These are phyloP conservation scores for Drosophila sturtevanti DNA, from an alignment of 1,140 invertebrate genomes.

Conservation along the genomic window DNA sequence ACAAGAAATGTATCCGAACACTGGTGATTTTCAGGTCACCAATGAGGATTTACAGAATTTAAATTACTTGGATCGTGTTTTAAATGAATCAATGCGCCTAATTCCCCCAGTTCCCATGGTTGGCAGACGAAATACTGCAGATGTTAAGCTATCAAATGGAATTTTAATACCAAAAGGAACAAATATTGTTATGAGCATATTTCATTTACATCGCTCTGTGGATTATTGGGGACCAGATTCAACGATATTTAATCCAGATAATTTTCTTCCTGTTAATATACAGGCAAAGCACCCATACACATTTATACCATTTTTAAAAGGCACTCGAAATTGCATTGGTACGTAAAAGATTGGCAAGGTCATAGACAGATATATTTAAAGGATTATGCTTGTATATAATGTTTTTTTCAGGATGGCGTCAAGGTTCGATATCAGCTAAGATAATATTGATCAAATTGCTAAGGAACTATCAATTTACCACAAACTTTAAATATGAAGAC, in stretches of 20 bases:
- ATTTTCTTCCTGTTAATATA: slow-evolving; percentile 59
- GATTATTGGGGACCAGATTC: slow-evolving; percentile 62
- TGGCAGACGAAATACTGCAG: slow-evolving; percentile 23
- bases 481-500: slow-evolving; percentile 53
- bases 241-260: slow-evolving; percentile 63
- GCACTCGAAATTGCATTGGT: slow-evolving; percentile 66
- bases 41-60: slow-evolving; percentile 85
- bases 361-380: no score
- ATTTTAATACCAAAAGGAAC: slow-evolving; percentile 42
- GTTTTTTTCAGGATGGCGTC: slow-evolving; percentile 51
- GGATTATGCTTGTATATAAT: no score
- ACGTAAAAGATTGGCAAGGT: not conserved
- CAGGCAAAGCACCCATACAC: slow-evolving; percentile 46
- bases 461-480: slow-evolving; percentile 57
- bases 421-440: slow-evolving; percentile 48
- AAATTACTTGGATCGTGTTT: slow-evolving; percentile 86
- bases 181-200: slow-evolving; percentile 45
- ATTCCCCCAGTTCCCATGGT: slow-evolving; percentile 58
- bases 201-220: slow-evolving; percentile 48
- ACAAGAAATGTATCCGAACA: slow-evolving; percentile 84
- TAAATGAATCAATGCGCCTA: slow-evolving; percentile 86
- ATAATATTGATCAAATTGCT: slow-evolving; percentile 55
- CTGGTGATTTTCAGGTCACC: slow-evolving; percentile 79
- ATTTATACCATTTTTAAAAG: slow-evolving; percentile 66
- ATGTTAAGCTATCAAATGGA: slow-evolving; percentile 49